Evolutionary conservation across 1,140 invertebrate genomes (phyloP).

Genomic region (Drosophila tropicalis): DNA sequence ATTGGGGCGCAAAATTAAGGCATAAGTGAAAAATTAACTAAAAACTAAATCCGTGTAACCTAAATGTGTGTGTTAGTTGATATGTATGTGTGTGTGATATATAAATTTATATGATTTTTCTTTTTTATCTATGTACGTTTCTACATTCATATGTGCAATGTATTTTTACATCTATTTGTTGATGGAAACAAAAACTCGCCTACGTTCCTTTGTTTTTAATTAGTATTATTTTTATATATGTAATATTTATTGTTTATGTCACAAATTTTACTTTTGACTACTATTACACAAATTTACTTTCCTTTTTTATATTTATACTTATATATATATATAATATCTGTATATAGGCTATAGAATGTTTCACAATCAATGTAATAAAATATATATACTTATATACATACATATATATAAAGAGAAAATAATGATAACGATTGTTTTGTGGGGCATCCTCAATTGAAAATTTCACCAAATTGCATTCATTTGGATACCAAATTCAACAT

Average conservation of each 20-base stretch:
- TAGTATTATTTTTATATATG: slow-evolving; percentile 25
- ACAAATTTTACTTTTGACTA: slow-evolving; percentile 34
- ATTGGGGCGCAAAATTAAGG: slow-evolving; percentile 84
- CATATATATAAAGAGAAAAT: too few relatives aligned
- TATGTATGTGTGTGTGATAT: slow-evolving; percentile 32
- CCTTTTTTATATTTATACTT: background rate
- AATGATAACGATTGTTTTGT: too few relatives aligned
- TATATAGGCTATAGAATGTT: slow-evolving; percentile 68
- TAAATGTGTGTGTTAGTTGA: slow-evolving; percentile 47
- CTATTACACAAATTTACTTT: background rate
- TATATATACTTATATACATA: slow-evolving; percentile 71
- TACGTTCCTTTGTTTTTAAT: slow-evolving; percentile 45
- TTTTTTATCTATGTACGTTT: slow-evolving; percentile 12
- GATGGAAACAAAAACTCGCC: background rate
- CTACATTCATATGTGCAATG: slow-evolving; percentile 3
- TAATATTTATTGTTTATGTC: slow-evolving; percentile 49
- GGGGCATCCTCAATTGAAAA: too few relatives aligned
- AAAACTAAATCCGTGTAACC: slow-evolving; percentile 9
- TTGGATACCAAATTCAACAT: too few relatives aligned
- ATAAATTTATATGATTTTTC: slow-evolving; percentile 14
- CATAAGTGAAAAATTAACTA: slow-evolving; percentile 69
- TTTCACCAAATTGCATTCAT: too few relatives aligned
- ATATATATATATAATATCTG: slow-evolving; percentile 26
- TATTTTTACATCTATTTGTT: background rate
- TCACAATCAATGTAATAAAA: slow-evolving; percentile 75